phyloP scores from a whole-genome alignment of 2,888 invertebrate genomes.

The Arenicola marina region DNA sequence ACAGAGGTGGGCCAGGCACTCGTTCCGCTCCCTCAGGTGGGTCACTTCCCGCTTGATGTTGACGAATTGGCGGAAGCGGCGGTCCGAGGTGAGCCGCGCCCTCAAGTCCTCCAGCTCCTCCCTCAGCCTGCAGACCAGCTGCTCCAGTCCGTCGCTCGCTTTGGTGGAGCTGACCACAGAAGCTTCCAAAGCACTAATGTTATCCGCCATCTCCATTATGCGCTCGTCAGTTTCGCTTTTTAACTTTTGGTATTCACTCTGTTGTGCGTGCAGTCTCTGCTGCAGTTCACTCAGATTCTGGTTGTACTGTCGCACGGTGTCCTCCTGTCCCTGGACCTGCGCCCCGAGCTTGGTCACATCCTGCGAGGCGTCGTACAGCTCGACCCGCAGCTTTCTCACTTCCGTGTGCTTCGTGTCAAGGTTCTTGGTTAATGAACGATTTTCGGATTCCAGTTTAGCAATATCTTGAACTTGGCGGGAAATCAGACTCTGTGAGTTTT shows the following conservation, averaged over 20 bases:
- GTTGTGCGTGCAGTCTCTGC: neutral
- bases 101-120: neutral
- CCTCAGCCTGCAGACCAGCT: neutral
- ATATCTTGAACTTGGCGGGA: neutral
- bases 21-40: slow-evolving; percentile 19
- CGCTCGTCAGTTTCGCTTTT: neutral
- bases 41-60: slow-evolving; percentile 23
- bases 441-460: neutral
- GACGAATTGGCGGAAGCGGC: slow-evolving; percentile 25
- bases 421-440: neutral
- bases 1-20: slow-evolving; percentile 1
- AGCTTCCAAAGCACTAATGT: neutral
- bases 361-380: neutral
- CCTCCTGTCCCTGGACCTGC: neutral
- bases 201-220: neutral
- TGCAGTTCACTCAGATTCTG: neutral
- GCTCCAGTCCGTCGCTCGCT: neutral
- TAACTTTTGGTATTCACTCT: neutral
- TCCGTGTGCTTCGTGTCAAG: neutral
- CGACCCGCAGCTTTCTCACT: neutral
- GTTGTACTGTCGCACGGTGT: neutral
- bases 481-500: neutral
- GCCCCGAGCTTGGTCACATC: neutral
- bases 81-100: neutral
- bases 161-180: neutral